Evolutionary conservation across 2,888 invertebrate species (phyloP).

Genomic region (Crocallis elinguaria): DNA sequence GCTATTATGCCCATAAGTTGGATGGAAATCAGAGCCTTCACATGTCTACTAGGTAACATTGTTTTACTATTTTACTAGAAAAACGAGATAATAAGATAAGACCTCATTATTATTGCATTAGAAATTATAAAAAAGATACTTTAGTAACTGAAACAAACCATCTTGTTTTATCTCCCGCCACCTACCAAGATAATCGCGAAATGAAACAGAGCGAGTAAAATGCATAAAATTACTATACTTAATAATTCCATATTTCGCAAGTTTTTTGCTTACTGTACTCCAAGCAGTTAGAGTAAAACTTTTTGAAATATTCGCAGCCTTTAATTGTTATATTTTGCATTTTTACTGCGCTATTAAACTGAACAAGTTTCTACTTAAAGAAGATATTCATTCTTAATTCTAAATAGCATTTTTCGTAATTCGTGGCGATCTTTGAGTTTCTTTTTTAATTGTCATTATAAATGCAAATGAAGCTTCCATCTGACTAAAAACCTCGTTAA

Average conservation of each 20-base stretch:
- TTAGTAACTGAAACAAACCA: too few relatives aligned
- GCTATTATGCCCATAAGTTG: too few relatives aligned
- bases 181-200: conserved; percentile 9
- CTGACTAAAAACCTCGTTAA: conserved; percentile 31
- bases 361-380: not conserved
- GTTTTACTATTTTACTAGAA: too few relatives aligned
- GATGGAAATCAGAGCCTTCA: too few relatives aligned
- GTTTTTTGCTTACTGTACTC: conserved; percentile 6
- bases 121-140: too few relatives aligned
- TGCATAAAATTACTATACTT: conserved; percentile 14
- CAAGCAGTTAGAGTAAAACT: conserved; percentile 13
- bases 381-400: conserved; percentile 2
- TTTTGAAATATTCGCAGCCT: conserved; percentile 3
- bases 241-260: conserved; percentile 9
- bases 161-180: conserved; percentile 3
- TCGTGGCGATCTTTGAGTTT: conserved; percentile 4
- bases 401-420: conserved; percentile 3
- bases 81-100: too few relatives aligned
- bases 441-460: conserved; percentile 8
- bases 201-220: conserved; percentile 22
- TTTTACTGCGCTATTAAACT: conserved; percentile 13
- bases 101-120: too few relatives aligned
- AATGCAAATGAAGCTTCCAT: conserved; percentile 12
- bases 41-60: too few relatives aligned
- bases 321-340: conserved; percentile 21